Conservation (phyloP, 2,888 invertebrate species). For the Orchestes rusci region DNA sequence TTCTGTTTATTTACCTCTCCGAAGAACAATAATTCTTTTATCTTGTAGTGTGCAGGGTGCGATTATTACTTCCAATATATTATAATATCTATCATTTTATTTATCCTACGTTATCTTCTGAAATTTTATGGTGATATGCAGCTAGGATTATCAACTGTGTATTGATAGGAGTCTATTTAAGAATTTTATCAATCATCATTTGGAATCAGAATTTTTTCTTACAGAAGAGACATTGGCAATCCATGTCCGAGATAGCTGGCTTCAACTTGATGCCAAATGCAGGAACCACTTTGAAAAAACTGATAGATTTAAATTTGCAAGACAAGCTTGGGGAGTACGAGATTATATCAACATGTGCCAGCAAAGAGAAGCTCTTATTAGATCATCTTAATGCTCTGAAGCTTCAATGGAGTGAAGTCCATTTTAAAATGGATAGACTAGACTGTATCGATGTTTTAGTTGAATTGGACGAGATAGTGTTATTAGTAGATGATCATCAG, state of each 20-base stretch:
- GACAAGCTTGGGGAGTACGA: slow-evolving; percentile 67
- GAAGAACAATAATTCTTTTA: no score
- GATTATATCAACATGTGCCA: slow-evolving; percentile 72
- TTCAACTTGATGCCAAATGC: slow-evolving; percentile 61
- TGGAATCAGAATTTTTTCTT: no score
- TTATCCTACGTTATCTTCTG: no score
- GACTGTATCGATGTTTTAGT: slow-evolving; percentile 56
- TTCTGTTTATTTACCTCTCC: no score
- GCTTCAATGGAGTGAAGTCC: slow-evolving; percentile 64
- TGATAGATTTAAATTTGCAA: slow-evolving; percentile 63
- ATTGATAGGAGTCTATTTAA: no score
- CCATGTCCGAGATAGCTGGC: slow-evolving; percentile 70
- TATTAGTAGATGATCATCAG: slow-evolving; percentile 70
- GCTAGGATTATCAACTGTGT: no score
- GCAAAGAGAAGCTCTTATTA: slow-evolving; percentile 67
- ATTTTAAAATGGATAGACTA: slow-evolving; percentile 55
- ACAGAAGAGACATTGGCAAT: slow-evolving; percentile 76
- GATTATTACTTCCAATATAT: no score
- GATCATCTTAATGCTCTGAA: slow-evolving; percentile 67
- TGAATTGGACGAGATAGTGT: slow-evolving; percentile 66
- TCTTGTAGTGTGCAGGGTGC: no score
- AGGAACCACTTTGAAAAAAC: slow-evolving; percentile 70
- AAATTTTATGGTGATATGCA: no score
- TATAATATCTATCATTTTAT: no score
- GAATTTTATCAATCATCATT: no score